phyloP scores from a whole-genome alignment of 2,113 vertebrate genomes.

The Apteryx mantelli region DNA sequence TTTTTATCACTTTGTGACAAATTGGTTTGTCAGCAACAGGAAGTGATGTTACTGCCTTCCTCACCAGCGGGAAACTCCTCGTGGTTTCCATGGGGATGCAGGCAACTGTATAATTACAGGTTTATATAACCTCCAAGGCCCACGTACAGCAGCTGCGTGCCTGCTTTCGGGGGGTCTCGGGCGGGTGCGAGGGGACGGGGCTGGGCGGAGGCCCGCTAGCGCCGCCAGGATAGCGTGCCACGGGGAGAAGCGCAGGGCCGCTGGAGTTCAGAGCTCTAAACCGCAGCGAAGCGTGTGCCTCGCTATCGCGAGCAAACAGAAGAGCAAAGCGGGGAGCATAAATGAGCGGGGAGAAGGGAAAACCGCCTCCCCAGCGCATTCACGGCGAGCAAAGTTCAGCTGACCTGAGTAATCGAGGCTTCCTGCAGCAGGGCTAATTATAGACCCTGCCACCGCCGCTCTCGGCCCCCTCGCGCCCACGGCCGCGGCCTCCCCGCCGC shows the following conservation, averaged over 20 bases:
- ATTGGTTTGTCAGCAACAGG: conserved; percentile 84
- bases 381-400: neutral
- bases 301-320: neutral
- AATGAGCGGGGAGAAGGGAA: neutral
- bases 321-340: neutral
- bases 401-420: neutral
- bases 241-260: rapidly evolving
- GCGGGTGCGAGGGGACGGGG: neutral
- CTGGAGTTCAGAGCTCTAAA: neutral
- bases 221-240: rapidly evolving
- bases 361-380: neutral
- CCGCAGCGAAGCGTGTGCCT: neutral
- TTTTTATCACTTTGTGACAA: conserved; percentile 73
- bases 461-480: neutral
- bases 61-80: conserved; percentile 82
- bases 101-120: conserved; percentile 44
- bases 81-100: conserved; percentile 76
- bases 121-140: conserved; percentile 70
- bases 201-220: neutral
- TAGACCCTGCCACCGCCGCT: rapidly evolving
- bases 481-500: neutral
- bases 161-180: neutral
- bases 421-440: neutral
- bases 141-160: neutral
- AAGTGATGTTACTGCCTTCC: conserved; percentile 79